Evolutionary conservation across 2,797 vertebrate genomes (phyloP), one percentile per base, ranked within the genome.

Genomic region (Alectoris magna): DNA sequence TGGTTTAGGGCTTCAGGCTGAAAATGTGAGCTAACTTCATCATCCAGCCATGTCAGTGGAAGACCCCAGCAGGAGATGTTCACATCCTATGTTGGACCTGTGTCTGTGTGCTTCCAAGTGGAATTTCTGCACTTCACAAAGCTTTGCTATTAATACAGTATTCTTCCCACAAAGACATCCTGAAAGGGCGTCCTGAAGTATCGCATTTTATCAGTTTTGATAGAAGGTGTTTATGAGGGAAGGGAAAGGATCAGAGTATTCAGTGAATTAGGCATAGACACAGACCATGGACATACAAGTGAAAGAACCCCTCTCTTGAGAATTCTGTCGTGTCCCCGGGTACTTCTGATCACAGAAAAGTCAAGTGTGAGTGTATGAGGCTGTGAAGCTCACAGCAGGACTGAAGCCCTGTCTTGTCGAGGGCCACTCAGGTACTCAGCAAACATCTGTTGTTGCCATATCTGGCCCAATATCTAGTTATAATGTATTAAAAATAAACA

Each of bases 401-500:
- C 58, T 31, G 39, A 48, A 36, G 26, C 39, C 55, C 49, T 68
- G 1, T 31, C 56, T 46, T 56, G 31, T 36, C 23, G 10, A 44
- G 12, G 51, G 29, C 10, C 3, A 31, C 19, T 60, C 79, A 83
- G 73, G 72, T 77, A 51, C 41, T 75, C 2, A 0, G 21, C 75
- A 85, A 58, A 78, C 77, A 39, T 21, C 49, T 83, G 23, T 27
- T 36, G n/a, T 76, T 43, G 36, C 49, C 4, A 0, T 76, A 77
- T 79, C 90, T 76, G 53, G 13, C 41, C 59, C 6, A 3, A 8
- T 78, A 70, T 86, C 56, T 86, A 48, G 43, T 76, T 74, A 87
- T 75, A 79, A 73, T 1, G 0, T 88, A 91, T 79, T 86, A 84
- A 94, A 95, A 90, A 76, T 36, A 92, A 94, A 84, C 67, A 60